Base-by-base conservation (phyloP, 2,888 invertebrate species). In the Hyppa rectilinea region DNA sequence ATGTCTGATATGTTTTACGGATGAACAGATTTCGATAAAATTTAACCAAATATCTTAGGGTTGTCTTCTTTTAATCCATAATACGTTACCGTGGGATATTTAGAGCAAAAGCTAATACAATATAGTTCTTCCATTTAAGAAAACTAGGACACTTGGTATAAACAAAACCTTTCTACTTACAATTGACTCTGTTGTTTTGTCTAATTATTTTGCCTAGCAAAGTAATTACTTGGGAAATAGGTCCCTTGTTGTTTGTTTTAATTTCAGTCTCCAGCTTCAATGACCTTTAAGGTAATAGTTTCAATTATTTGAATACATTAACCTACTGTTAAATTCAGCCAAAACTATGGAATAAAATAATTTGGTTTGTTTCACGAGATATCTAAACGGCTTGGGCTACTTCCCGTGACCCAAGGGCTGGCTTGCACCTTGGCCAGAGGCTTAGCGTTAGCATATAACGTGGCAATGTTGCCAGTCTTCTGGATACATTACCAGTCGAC, bases 181-280 rank as follows among this genome's bases (percentile, higher is more conserved):
- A 50, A 60, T 40, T 73, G 61, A 50, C 26, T 34, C 26, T 10
- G 34, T 34, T 5, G 45, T 34, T 38, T 26, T 38, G 20, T 34
- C 17, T 72, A 72, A 58, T 58, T 56, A 20, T 26, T 38, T 38
- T 34, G 31, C 31, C 26, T 17, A 4, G 38, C 29, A 56, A 49
- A 26, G n/a, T 26, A 58, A 72, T 69, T 71, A 71, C 40, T 38
- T 38, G 17, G 31, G 17, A 70, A n/a, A 49, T 40, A 59, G 14
- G 4, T 36, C 4, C 5, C 23, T 12, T 56, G 23, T 45, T 23
- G 52, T 26, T 62, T 62, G 52, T 45, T 62, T 36, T 31, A 12
- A 29, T 26, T 69, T 40, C n/a, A 34, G 38, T n/a, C 17, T 40
- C 2, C 4, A 7, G 23, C 4, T 23, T 20, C 23, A 14, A 17